Evolutionary conservation across 2,797 vertebrate genomes (phyloP).

Genomic region (Siniperca undulata): DNA sequence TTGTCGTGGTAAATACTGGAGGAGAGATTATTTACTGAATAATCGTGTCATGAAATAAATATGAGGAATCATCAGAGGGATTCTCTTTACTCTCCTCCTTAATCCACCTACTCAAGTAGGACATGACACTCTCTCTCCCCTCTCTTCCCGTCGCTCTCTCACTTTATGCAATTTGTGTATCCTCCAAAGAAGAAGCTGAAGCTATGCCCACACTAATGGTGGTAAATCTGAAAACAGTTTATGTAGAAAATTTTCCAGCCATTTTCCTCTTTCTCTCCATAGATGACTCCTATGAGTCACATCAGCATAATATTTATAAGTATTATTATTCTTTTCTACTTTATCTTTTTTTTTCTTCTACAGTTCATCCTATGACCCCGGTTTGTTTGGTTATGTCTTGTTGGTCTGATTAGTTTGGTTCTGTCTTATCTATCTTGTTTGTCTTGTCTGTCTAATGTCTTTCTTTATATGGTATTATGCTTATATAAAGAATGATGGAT

Average conservation of each 20-base stretch:
- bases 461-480: no score
- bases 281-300: no score
- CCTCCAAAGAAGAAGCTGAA: conserved; percentile 31
- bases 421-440: no score
- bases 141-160: not conserved
- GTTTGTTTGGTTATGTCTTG: no score
- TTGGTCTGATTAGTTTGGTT: no score
- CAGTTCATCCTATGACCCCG: no score
- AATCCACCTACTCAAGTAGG: conserved; percentile 80
- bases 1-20: conserved; percentile 56
- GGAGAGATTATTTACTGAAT: conserved; percentile 72
- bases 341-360: no score
- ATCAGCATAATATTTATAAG: no score
- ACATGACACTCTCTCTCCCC: conserved; percentile 45
- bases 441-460: no score
- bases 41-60: conserved; percentile 75
- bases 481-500: no score
- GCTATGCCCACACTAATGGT: conserved; percentile 45
- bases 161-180: conserved; percentile 44
- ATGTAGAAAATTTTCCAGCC: conserved; percentile 17
- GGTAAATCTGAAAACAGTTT: conserved; percentile 40
- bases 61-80: conserved; percentile 72
- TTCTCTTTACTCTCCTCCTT: conserved; percentile 66
- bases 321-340: no score
- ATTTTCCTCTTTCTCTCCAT: no score